These are phyloP conservation scores for Smutsia temminckii DNA, from an alignment of 2,797 vertebrate genomes.

Conservation along the genomic window DNA sequence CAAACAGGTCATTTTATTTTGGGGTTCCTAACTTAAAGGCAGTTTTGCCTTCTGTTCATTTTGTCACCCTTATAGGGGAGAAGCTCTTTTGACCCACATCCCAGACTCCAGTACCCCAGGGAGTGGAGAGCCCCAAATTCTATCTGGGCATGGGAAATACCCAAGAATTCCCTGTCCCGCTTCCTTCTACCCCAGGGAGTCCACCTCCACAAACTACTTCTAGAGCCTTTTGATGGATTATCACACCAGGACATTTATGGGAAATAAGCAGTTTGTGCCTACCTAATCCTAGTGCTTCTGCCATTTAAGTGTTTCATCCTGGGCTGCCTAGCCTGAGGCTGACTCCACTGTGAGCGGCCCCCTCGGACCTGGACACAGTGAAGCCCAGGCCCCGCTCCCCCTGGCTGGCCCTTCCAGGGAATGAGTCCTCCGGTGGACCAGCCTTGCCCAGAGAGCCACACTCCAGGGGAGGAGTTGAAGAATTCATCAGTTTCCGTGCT, in stretches of 20 bases:
- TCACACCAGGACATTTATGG: not conserved
- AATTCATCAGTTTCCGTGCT: accelerated
- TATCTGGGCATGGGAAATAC: not conserved
- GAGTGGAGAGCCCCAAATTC: not conserved
- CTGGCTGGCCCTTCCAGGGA: accelerated
- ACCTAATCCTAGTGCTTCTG: not conserved
- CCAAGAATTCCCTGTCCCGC: not conserved
- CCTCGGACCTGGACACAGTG: not conserved
- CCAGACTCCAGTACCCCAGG: not conserved
- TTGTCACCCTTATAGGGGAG: not conserved
- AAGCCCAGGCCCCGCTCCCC: not conserved
- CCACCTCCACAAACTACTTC: not conserved
- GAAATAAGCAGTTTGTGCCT: not conserved
- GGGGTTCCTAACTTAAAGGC: not conserved
- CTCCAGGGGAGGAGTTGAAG: not conserved
- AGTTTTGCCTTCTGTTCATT: not conserved
- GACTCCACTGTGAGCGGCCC: not conserved
- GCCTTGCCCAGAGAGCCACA: not conserved
- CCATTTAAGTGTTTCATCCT: not conserved
- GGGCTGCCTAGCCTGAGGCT: not conserved
- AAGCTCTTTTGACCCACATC: not conserved
- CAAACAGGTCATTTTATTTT: not conserved
- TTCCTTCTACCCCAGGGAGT: not conserved
- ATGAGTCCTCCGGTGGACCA: not conserved
- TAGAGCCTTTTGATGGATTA: not conserved